Evolutionary conservation across 2,797 vertebrate species (phyloP).

Genomic region (Euphonia xanthogaster): DNA sequence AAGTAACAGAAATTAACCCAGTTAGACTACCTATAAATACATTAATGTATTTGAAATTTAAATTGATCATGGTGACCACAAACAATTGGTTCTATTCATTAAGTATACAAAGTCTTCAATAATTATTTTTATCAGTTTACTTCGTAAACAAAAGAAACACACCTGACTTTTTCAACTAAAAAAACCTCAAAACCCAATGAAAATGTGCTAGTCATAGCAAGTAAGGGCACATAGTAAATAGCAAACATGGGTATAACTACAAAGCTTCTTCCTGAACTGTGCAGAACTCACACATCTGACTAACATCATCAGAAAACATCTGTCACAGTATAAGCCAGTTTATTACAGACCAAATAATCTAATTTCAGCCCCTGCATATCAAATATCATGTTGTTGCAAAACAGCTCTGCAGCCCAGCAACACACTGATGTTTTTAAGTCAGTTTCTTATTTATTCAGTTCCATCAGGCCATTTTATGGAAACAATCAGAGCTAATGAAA

Average conservation of each 20-base stretch:
- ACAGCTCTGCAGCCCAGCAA: neutral
- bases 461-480: neutral
- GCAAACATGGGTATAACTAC: neutral
- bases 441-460: neutral
- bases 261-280: neutral
- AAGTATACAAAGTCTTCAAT: neutral
- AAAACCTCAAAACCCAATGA: accelerated
- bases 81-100: neutral
- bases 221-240: neutral
- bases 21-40: neutral
- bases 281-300: neutral
- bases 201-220: neutral
- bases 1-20: neutral
- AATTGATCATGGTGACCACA: neutral
- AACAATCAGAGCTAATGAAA: neutral
- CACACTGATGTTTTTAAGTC: neutral
- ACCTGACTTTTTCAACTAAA: neutral
- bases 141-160: neutral
- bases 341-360: neutral
- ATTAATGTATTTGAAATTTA: neutral
- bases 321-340: neutral
- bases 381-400: neutral
- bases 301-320: neutral
- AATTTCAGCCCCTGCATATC: neutral
- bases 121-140: neutral